phyloP scores from a whole-genome alignment of 2,888 invertebrate species.

The Allacma fusca region DNA sequence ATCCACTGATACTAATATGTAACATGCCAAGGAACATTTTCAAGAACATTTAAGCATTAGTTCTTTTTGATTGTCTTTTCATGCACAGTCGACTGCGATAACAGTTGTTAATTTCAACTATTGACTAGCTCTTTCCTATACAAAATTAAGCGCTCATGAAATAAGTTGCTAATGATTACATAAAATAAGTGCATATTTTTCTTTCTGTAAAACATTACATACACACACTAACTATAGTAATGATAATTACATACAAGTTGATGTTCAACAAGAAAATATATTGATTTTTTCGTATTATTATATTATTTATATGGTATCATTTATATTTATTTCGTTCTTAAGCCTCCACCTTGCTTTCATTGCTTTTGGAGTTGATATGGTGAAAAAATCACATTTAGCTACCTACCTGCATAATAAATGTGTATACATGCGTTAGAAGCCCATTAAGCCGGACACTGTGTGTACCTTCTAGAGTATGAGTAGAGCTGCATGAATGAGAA shows the following conservation, averaged over 20 bases:
- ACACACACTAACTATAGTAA: background rate
- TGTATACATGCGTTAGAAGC: background rate
- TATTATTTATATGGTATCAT: too few species aligned
- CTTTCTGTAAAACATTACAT: background rate
- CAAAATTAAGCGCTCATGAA: conserved; percentile 4
- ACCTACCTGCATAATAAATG: background rate
- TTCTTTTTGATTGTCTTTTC: background rate
- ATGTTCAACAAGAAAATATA: background rate
- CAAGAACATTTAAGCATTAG: background rate
- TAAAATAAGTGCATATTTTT: background rate
- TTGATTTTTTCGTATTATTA: too few species aligned
- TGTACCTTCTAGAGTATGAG: background rate
- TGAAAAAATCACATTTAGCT: too few species aligned
- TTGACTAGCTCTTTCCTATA: background rate
- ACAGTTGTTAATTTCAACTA: background rate
- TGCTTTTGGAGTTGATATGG: background rate
- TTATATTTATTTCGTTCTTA: background rate
- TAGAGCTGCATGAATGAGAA: background rate
- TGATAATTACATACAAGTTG: background rate
- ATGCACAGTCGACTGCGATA: background rate
- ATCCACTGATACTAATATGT: conserved; percentile 1
- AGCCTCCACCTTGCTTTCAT: background rate
- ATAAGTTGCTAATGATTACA: background rate
- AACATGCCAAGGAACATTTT: background rate
- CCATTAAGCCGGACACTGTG: background rate